Evolutionary conservation across 2,888 invertebrate species (phyloP), one percentile per base, ranked within the genome.

Genomic region (Frankliniella intonsa): DNA sequence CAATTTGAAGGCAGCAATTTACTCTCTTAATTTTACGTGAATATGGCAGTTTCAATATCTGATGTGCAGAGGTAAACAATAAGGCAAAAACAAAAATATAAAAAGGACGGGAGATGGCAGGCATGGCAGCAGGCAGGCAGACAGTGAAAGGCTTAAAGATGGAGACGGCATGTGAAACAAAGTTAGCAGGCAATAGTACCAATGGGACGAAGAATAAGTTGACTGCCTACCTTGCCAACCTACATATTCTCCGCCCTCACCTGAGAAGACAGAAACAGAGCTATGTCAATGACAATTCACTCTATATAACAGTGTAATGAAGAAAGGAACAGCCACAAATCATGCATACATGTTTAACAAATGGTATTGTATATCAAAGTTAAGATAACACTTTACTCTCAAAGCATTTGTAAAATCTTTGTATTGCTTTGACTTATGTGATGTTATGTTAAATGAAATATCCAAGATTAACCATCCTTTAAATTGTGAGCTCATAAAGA

Each of bases 211-310:
- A 76, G 69, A 76, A 82, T 83, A 84, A 83, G 81, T 82, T 82
- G 90, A 90, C 90, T 88, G 88, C 89, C 91, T 92, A 92, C 92
- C 92, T 92, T 92, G 92, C 92, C 92, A 92, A 91, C 92, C 92
- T 91, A 92, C 92, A 92, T 92, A 92, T 89, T 92, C 93, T 90
- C 92, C 92, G 90, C 92, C 92, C 91, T 92, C 92, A 91, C 92
- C 92, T 92, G 91, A 90, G 91, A 90, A 88, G 81, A 90, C 90
- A 90, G 90, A 90, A 91, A 90, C 90, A 76, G 69, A 76, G 69
- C 69, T 76, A 76, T 76, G 69, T 76, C 69, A 76, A 76, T 76
- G 69, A 76, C 69, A 76, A 76, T 76, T 76, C 69, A 76, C 69
- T 76, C 25, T 25, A 76, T 25, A 25, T 76, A 76, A 76, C 69